Evolutionary conservation across 2,113 vertebrate genomes (phyloP).

Genomic region (Phalacrocorax aristotelis): DNA sequence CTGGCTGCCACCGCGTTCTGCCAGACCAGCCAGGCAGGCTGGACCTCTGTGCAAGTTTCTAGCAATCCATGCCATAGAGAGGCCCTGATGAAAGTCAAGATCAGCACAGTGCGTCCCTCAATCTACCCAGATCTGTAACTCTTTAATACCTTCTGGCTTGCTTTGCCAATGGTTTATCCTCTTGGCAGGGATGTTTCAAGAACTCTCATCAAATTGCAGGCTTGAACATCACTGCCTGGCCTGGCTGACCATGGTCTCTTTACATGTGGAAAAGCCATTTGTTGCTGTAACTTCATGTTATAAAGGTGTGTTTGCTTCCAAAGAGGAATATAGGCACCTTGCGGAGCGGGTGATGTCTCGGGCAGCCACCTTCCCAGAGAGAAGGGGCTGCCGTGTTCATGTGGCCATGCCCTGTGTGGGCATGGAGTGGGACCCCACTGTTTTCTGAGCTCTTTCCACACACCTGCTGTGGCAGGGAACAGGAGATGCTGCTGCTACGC

Average conservation of each 20-base stretch:
- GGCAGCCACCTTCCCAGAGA: neutral
- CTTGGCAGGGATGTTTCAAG: neutral
- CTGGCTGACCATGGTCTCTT: neutral
- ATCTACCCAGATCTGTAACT: neutral
- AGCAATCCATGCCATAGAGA: neutral
- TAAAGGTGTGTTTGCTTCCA: neutral
- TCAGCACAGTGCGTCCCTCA: neutral
- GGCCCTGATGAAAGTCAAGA: neutral
- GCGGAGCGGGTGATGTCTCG: neutral
- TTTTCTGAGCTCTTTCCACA: neutral
- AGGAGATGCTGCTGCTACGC: neutral
- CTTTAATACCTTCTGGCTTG: neutral
- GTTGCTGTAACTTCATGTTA: neutral
- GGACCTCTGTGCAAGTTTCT: neutral
- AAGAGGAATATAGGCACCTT: fast-evolving
- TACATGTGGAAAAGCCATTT: neutral
- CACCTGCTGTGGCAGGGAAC: neutral
- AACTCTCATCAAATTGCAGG: neutral
- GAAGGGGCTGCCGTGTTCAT: neutral
- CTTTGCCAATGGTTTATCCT: neutral
- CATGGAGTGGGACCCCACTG: neutral
- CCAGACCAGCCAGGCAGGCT: neutral
- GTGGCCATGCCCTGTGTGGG: fast-evolving
- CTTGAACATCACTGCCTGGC: neutral
- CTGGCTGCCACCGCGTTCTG: fast-evolving